Percentiles rank a stretch among this genome's conserved stretches.
Conservation (phyloP, 1,140 invertebrate species). For the Drosophila bocki region DNA sequence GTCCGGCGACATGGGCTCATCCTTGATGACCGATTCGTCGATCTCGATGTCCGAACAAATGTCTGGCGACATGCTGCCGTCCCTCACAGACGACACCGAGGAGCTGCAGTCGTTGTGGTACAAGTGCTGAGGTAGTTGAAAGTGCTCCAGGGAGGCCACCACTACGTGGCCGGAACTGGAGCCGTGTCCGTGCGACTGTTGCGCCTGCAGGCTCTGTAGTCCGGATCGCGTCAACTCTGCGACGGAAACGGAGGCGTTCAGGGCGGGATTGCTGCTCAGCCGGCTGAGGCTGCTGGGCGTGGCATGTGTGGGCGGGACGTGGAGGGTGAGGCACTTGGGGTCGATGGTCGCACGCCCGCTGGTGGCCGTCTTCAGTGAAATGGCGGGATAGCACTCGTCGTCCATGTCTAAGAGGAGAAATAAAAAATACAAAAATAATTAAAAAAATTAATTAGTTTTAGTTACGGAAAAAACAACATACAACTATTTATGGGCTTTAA, state of each 20-base stretch:
- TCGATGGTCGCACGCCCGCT: conserved; percentile 77
- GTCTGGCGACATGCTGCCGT: conserved; percentile 80
- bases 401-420: conserved; percentile 89
- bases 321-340: conserved; percentile 76
- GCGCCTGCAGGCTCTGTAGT: conserved; percentile 25
- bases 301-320: conserved; percentile 62
- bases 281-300: conserved; percentile 56
- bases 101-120: conserved; percentile 79
- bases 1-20: conserved; percentile 89
- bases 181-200: conserved; percentile 35
- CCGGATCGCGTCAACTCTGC: conserved; percentile 42
- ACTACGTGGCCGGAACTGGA: conserved; percentile 33
- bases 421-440: not conserved
- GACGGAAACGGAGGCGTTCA: conserved; percentile 46
- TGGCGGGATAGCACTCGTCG: conserved; percentile 92
- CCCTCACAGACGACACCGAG: conserved; percentile 65
- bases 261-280: conserved; percentile 56
- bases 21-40: conserved; percentile 88
- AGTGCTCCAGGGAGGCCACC: conserved; percentile 51
- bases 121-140: conserved; percentile 76
- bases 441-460: not conserved
- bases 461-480: too few species aligned
- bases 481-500: not conserved
- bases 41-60: conserved; percentile 84
- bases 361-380: conserved; percentile 88